A percentile compares a stretch with the other conserved stretches of the same genome.
phyloP scores from a whole-genome alignment of 2,797 vertebrate species.

The Acanthornis magna region DNA sequence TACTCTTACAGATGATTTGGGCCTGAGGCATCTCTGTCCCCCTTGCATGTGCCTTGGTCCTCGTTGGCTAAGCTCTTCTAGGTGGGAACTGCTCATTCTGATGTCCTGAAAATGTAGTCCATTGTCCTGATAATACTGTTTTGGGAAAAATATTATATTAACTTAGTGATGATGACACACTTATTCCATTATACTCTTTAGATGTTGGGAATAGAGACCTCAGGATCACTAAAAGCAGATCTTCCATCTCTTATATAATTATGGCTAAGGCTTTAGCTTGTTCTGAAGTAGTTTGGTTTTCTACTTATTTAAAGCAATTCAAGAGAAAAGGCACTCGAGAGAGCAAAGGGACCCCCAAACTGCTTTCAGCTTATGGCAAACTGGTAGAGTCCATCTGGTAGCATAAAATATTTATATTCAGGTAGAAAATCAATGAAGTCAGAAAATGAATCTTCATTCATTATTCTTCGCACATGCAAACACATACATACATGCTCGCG shows the following conservation, averaged over 20 bases:
- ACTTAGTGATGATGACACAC: not conserved
- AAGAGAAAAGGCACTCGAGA: not conserved
- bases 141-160: not conserved
- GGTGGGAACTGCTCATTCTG: not conserved
- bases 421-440: not conserved
- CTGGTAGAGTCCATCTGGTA: not conserved
- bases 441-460: not conserved
- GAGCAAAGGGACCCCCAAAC: not conserved
- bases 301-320: not conserved
- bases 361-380: not conserved
- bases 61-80: not conserved
- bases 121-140: not conserved
- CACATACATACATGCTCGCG: accelerated
- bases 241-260: not conserved
- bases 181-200: not conserved
- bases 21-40: not conserved
- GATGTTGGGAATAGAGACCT: not conserved
- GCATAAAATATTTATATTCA: not conserved
- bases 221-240: not conserved
- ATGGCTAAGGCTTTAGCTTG: not conserved
- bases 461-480: not conserved
- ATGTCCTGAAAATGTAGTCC: not conserved
- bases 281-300: not conserved
- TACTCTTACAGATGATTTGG: not conserved
- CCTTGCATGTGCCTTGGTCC: not conserved